These are phyloP conservation scores for Microctenopoma stevenorrisi DNA, from an alignment of 2,797 vertebrate genomes.

Conservation along the genomic window DNA sequence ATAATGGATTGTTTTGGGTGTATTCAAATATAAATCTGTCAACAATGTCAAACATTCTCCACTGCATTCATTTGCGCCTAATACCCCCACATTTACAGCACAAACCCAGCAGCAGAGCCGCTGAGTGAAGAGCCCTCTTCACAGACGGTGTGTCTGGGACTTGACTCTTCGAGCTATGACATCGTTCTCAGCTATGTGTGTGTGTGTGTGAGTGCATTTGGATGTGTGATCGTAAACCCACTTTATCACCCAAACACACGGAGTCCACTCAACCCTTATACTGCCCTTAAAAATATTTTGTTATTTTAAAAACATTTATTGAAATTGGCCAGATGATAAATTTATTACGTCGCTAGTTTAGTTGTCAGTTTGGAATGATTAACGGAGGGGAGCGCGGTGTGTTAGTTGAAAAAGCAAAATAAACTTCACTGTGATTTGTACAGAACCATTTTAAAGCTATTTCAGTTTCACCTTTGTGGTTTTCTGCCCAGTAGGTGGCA, in stretches of 20 bases:
- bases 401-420: conserved; percentile 31
- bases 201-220: not conserved
- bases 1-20: not conserved
- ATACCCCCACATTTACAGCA: conserved; percentile 43
- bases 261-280: conserved; percentile 16
- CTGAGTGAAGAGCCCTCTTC: conserved; percentile 62
- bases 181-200: conserved; percentile 34
- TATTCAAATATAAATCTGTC: not conserved
- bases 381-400: not conserved
- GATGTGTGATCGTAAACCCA: conserved; percentile 29
- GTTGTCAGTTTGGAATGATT: conserved; percentile 9
- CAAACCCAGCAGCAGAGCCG: conserved; percentile 33
- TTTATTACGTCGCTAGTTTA: conserved; percentile 7
- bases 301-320: conserved; percentile 26
- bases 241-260: conserved; percentile 23
- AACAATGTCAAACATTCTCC: not conserved
- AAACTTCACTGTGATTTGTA: not conserved
- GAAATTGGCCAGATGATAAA: conserved; percentile 17
- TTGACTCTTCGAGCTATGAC: conserved; percentile 55
- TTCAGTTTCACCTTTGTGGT: not conserved
- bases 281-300: conserved; percentile 13
- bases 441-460: not conserved
- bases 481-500: conserved; percentile 63
- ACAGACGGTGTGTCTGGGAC: conserved; percentile 70
- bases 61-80: conserved; percentile 3